Evolutionary conservation across 2,797 vertebrate species (phyloP).

Genomic region (Muraenolepis orangiensis): DNA sequence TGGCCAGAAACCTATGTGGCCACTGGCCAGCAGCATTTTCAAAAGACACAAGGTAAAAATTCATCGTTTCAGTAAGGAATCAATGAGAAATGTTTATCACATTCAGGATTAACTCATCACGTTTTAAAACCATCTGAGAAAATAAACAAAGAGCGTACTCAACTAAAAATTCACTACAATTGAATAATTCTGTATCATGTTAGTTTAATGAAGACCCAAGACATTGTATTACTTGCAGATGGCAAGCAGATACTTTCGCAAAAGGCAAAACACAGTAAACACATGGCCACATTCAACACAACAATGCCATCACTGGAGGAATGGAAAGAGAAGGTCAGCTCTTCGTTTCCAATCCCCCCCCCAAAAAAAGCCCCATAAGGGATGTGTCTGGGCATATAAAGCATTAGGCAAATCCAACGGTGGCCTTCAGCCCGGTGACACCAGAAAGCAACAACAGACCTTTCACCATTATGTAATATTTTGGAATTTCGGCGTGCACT

Average conservation of each 20-base stretch:
- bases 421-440: conserved; percentile 22
- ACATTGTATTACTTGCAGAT: conserved; percentile 38
- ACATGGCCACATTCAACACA: conserved; percentile 39
- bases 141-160: conserved; percentile 22
- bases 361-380: not conserved
- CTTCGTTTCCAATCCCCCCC: not conserved
- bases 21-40: conserved; percentile 1
- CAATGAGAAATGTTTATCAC: not conserved
- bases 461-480: conserved; percentile 45
- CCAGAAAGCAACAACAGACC: conserved; percentile 35
- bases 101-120: conserved; percentile 15
- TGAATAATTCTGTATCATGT: conserved; percentile 7
- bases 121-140: conserved; percentile 8
- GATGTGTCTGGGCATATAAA: not conserved
- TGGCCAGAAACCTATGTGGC: not conserved
- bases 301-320: conserved; percentile 19
- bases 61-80: not conserved
- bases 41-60: conserved; percentile 1
- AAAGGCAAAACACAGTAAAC: conserved; percentile 43
- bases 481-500: conserved; percentile 25
- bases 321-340: conserved; percentile 7
- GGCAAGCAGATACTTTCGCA: conserved; percentile 28
- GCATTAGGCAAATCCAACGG: conserved; percentile 20
- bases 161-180: conserved; percentile 23
- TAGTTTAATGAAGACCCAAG: conserved; percentile 29